These are phyloP conservation scores for Glandiceps talaboti DNA, from an alignment of 53 echinoderm and acorn worm species.

Conservation along the genomic window DNA sequence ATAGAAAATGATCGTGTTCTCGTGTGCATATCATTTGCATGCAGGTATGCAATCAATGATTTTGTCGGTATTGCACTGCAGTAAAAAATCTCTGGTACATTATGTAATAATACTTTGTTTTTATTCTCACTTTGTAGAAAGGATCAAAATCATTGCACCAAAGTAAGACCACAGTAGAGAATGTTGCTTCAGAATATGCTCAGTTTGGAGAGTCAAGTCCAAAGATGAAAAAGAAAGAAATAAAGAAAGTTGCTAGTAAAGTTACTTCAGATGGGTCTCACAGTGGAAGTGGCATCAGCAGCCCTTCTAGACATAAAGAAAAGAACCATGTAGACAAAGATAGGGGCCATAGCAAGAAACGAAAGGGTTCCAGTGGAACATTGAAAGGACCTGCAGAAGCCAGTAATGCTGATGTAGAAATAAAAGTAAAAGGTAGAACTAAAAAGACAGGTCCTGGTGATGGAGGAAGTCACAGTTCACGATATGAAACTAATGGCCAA, in stretches of 20 bases:
- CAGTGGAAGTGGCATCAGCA: neutral
- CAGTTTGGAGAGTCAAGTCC: neutral
- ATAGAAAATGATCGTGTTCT: too few species aligned
- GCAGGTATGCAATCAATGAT: too few species aligned
- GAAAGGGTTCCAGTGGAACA: neutral
- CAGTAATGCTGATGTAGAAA: neutral
- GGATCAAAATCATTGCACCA: neutral
- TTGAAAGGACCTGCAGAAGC: neutral
- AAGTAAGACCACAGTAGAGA: neutral
- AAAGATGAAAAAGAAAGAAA: neutral
- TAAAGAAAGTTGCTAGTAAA: neutral
- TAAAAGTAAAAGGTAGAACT: neutral
- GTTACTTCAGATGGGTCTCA: neutral
- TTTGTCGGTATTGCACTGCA: too few species aligned
- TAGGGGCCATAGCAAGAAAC: neutral
- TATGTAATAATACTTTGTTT: too few species aligned
- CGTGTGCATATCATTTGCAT: too few species aligned
- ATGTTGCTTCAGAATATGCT: neutral
- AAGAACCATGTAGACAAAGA: neutral
- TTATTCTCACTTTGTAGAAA: too few species aligned
- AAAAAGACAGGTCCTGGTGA: neutral
- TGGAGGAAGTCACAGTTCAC: neutral
- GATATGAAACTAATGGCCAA: neutral
- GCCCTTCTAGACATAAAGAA: neutral
- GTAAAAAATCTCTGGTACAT: too few species aligned